These are phyloP conservation scores for Campylomormyrus tamandua DNA, from an alignment of 2,113 vertebrate species.

Conservation along the genomic window DNA sequence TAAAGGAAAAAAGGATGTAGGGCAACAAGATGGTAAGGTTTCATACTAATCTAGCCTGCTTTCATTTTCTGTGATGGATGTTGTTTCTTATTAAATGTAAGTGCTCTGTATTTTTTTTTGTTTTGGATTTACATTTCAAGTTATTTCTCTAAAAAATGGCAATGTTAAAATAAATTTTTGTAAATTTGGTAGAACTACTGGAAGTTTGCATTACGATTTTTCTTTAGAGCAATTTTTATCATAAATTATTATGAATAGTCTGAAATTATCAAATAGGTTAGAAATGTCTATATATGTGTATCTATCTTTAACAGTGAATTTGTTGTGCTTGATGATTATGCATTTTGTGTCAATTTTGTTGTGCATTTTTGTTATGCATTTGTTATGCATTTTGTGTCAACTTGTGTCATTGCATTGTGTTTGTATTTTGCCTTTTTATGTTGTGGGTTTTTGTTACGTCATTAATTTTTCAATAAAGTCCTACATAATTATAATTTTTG, in stretches of 20 bases:
- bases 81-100: background rate
- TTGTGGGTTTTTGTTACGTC: background rate
- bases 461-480: background rate
- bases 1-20: slow-evolving; percentile 59
- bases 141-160: background rate
- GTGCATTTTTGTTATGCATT: background rate
- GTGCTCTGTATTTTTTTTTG: background rate
- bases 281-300: background rate
- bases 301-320: background rate
- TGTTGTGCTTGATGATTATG: no score
- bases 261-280: background rate
- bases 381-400: background rate
- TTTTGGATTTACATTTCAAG: background rate
- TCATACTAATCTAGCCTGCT: background rate
- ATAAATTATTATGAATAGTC: background rate
- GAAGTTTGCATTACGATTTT: background rate
- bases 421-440: background rate
- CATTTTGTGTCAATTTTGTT: background rate
- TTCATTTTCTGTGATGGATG: background rate
- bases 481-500: background rate
- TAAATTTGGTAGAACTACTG: background rate
- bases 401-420: background rate
- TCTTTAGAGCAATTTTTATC: background rate
- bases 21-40: slow-evolving; percentile 67
- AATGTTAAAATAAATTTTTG: background rate